These are phyloP conservation scores for Aldabrachelys gigantea DNA, from an alignment of 2,113 vertebrate species.

Conservation along the genomic window DNA sequence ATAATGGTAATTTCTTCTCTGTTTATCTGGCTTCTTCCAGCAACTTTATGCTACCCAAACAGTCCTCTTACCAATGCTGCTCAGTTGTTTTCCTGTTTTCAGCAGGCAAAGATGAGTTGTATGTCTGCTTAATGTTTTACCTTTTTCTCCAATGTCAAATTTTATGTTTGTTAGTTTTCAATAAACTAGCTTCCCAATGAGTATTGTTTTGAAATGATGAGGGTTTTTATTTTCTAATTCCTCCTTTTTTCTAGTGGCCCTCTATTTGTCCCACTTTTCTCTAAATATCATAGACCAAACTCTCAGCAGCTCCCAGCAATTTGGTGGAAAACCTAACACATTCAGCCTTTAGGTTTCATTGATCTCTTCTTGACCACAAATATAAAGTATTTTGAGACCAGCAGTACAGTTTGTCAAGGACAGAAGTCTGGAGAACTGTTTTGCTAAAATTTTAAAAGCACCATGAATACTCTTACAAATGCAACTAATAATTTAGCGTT, in stretches of 20 bases:
- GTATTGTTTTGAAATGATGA: neutral
- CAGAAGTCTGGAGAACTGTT: neutral
- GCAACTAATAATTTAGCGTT: neutral
- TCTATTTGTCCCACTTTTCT: neutral
- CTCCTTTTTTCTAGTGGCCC: neutral
- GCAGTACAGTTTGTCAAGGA: neutral
- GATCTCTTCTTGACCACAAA: neutral
- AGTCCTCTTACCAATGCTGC: neutral
- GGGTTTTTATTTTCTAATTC: neutral
- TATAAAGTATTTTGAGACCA: neutral
- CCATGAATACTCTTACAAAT: neutral
- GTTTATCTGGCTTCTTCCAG: neutral
- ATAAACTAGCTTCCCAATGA: neutral
- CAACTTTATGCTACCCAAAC: neutral
- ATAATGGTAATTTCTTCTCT: neutral
- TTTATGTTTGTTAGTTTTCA: neutral
- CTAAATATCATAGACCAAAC: neutral
- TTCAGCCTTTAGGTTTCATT: neutral
- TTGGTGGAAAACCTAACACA: neutral
- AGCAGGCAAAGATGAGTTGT: neutral
- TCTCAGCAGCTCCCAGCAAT: neutral
- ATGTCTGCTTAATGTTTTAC: neutral
- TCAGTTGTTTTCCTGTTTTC: neutral
- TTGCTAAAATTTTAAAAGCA: neutral
- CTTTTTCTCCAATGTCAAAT: neutral